Base-by-base conservation (phyloP, 2,888 invertebrate species). In the Agonopterix heracliana region DNA sequence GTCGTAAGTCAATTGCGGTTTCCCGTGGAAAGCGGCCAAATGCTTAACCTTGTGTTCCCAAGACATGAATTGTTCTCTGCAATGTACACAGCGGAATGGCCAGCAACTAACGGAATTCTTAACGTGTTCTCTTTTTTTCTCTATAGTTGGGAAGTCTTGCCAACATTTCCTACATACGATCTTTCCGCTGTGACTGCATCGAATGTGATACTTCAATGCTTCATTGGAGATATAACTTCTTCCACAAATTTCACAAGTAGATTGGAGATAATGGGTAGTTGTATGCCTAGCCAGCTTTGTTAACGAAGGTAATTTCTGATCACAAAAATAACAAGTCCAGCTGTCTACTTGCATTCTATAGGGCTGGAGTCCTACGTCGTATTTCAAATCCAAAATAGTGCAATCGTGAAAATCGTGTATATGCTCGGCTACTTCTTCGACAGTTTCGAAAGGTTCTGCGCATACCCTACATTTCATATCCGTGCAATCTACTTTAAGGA, bases 201-300 rank as follows among this genome's bases (percentile, higher is more conserved):
- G 71, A 1, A 80, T 69, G 46, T 87, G 87, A 51, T 84, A 80
- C 35, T 71, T 79, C 34, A 87, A 61, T 0, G 78, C 77, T 44
- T 82, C 83, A 1, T 65, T 68, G 0, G 75, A 72, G 13, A 79
- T 54, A 51, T 86, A 87, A 26, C 71, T 68, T 10, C 78, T 70
- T 1, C 81, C 87, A 48, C 87, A 88, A 0, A 74, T 59, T 44
- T 86, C 86, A 46, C 87, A 88, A 0, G 83, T 82, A 45, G 66
- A 80, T 17, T 73, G 74, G 14, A 68, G 67, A 42, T 78, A 87
- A 58, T 88, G 87, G 0, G 75, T 55, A 0, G 80, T 73, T 1
- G 81, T 85, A 45, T 88, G 87, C 2, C 83, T 67, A 45, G 76
- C 74, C 0, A 88, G 61, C 14, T 75, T 81, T 0, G 66, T 70